Evolutionary conservation across 1,140 invertebrate genomes (phyloP), one percentile per base, ranked within the genome.

Genomic region (Drosophila teissieri): DNA sequence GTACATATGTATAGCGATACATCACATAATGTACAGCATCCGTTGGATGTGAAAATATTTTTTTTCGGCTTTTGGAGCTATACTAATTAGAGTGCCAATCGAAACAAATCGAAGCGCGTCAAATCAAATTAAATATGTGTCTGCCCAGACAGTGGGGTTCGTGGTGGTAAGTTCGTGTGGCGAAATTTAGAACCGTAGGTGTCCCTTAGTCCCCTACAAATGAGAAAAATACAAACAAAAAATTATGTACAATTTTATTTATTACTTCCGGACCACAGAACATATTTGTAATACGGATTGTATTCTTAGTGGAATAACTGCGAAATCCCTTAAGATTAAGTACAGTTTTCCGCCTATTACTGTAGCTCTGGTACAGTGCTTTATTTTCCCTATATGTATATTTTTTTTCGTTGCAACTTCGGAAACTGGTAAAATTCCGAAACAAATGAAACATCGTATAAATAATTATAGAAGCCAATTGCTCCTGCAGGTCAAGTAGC

Each of bases 381-480:
- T 60, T 46, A 19, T 46, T 12, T 63, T 37, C 7, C 27, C 27
- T 31, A 31, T 31, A 31, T 31, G 31, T 31, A 31, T 31, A 31
- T 31, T 65, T 51, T 67, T 31, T 14, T n/a, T 70, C 42, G 24
- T 48, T 48, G 14, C 64, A 55, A 46, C 65, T 46, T 70, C 17
- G 65, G 19, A 61, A 84, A 68, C 78, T 90, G 86, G 86, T 83
- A 90, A 90, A 84, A 91, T 91, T 86, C 83, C 80, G 80, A 88
- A 91, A 91, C 88, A 91, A 91, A 91, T 91, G 88, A 91, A 91
- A 91, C 88, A 91, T 91, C 88, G 88, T 91, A 91, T 91, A 91
- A 91, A 91, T 84, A 91, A 91, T 90, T 90, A 86, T 76, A 90
- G 77, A 88, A 69, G 80, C 67, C 67, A 84, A 84, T 72, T 86